Evolutionary conservation across 1,140 invertebrate genomes (phyloP).

Genomic region (Antheraea pernyi): DNA sequence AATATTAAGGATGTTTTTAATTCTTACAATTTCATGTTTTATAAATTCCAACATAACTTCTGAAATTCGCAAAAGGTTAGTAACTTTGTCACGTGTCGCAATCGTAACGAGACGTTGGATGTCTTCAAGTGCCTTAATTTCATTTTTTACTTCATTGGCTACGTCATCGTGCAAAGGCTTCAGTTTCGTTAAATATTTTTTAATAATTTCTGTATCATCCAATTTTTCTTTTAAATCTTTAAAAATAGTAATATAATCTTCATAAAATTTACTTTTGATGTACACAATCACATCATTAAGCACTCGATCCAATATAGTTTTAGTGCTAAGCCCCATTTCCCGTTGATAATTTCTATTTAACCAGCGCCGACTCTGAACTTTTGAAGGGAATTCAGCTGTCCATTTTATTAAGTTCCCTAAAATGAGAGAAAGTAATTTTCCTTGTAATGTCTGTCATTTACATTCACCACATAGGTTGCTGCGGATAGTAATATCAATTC

Average conservation of each 20-base stretch:
- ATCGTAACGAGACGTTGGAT: not conserved
- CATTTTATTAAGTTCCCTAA: not conserved
- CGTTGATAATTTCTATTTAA: not conserved
- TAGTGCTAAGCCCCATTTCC: not conserved
- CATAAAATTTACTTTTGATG: slow-evolving; percentile 12
- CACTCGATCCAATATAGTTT: slow-evolving; percentile 22
- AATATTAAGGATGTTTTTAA: not conserved
- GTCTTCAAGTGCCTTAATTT: not conserved
- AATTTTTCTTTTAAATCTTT: slow-evolving; percentile 25
- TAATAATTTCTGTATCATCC: slow-evolving; percentile 21
- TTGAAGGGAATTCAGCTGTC: not conserved
- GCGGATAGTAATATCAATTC: too few species aligned
- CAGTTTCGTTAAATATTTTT: slow-evolving; percentile 23
- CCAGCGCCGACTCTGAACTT: not conserved
- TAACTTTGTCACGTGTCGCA: not conserved
- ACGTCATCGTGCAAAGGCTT: slow-evolving; percentile 33
- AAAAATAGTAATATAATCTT: slow-evolving; percentile 28
- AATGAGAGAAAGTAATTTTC: too few species aligned
- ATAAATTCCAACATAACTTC: not conserved
- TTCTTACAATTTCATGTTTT: slow-evolving; percentile 11
- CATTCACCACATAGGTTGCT: too few species aligned
- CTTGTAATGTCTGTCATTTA: too few species aligned
- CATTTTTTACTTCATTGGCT: slow-evolving; percentile 19
- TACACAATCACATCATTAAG: slow-evolving; percentile 22
- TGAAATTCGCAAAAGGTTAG: not conserved